phyloP scores from a whole-genome alignment of 2,113 vertebrate species.

The Xenotilapia flavipinnis region DNA sequence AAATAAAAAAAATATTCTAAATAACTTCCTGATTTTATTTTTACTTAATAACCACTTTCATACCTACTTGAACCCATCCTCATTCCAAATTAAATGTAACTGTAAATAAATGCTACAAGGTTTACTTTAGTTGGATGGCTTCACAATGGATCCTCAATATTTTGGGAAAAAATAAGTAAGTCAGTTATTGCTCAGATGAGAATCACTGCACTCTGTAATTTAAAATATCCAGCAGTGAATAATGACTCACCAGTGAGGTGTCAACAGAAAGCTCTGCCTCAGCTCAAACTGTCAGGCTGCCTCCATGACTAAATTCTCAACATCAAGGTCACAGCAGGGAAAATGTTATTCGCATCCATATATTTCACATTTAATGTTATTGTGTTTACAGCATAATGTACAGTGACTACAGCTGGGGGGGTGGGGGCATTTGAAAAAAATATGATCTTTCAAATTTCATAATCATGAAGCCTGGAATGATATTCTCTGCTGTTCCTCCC shows the following conservation, averaged over 20 bases:
- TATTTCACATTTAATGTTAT: background rate
- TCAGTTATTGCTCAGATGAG: conserved; percentile 22
- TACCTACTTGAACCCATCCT: background rate
- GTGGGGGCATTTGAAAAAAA: background rate
- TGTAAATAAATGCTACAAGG: background rate
- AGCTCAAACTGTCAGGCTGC: conserved; percentile 36
- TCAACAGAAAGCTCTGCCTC: conserved; percentile 41
- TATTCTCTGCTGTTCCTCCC: background rate
- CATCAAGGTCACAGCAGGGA: conserved; percentile 33
- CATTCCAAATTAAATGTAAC: background rate
- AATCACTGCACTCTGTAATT: conserved; percentile 37
- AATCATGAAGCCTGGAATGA: background rate
- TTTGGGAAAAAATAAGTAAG: background rate
- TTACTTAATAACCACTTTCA: background rate
- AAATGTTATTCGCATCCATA: conserved; percentile 8
- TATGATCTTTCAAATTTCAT: background rate
- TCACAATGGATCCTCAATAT: background rate
- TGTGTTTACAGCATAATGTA: background rate
- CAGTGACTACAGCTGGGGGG: background rate
- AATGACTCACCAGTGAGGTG: conserved; percentile 35
- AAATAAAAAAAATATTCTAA: background rate
- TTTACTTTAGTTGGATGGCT: background rate
- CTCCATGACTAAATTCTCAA: conserved; percentile 7
- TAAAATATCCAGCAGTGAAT: conserved; percentile 44
- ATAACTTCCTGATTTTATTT: background rate